Percentiles rank a stretch among this genome's conserved stretches.
These are phyloP conservation scores for Salarias fasciatus DNA, from an alignment of 2,797 vertebrate genomes.

Conservation along the genomic window DNA sequence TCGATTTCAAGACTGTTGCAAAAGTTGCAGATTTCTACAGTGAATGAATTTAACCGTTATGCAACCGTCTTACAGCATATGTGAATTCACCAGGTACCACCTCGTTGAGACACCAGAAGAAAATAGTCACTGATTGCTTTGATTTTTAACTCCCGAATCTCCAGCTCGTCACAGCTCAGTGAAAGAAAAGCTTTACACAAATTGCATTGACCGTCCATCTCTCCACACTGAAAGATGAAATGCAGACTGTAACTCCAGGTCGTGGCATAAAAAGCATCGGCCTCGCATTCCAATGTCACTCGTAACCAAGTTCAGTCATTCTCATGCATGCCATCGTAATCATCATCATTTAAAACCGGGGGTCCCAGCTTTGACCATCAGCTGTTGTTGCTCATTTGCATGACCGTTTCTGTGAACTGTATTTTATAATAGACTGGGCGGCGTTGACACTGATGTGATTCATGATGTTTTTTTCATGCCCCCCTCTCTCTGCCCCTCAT, in stretches of 20 bases:
- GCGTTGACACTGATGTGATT: constrained; percentile 69
- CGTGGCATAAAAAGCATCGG: constrained; percentile 1
- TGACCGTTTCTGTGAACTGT: constrained; percentile 32
- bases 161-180: too few species aligned
- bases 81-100: too few species aligned
- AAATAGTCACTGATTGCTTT: too few species aligned
- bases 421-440: constrained; percentile 9
- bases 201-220: background rate
- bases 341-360: constrained; percentile 28
- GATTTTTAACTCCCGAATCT: too few species aligned
- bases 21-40: too few species aligned
- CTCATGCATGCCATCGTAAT: constrained; percentile 51
- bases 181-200: background rate
- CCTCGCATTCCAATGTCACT: constrained; percentile 17
- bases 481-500: constrained; percentile 45
- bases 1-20: too few species aligned
- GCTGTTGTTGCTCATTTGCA: constrained; percentile 38
- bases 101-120: too few species aligned
- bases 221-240: background rate
- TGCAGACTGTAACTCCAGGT: background rate
- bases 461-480: constrained; percentile 59
- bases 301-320: constrained; percentile 29
- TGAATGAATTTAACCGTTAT: too few species aligned
- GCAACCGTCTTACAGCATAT: too few species aligned
- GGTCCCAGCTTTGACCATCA: constrained; percentile 20